phyloP scores from a whole-genome alignment of 2,113 vertebrate genomes.

The Peromyscus polionotus region DNA sequence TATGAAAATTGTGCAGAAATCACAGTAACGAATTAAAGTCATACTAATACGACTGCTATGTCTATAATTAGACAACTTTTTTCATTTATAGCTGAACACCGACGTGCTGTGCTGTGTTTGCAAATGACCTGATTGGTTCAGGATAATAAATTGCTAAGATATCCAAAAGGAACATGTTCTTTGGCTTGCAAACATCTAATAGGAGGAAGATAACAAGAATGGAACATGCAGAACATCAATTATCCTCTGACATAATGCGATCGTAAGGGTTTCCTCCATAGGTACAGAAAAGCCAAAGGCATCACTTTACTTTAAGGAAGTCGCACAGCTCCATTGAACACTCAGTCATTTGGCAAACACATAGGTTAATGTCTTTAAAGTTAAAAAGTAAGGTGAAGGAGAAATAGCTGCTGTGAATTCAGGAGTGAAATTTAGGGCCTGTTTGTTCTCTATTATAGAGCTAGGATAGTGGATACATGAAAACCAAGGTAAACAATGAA shows the following conservation, averaged over 20 bases:
- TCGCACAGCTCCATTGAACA: background rate
- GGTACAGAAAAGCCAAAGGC: background rate
- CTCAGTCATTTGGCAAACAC: constrained; percentile 44
- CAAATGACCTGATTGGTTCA: constrained; percentile 38
- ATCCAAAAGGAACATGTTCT: constrained; percentile 1
- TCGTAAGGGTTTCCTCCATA: constrained; percentile 13
- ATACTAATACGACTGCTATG: background rate
- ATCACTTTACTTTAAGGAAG: constrained; percentile 52
- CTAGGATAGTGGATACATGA: background rate
- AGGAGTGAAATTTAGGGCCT: constrained; percentile 7
- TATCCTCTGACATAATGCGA: background rate
- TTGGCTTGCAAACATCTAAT: constrained; percentile 2
- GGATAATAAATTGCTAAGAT: constrained; percentile 32
- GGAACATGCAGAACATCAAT: background rate
- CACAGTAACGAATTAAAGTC: background rate
- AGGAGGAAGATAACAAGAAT: background rate
- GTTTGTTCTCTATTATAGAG: background rate
- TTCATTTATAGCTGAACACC: constrained; percentile 19
- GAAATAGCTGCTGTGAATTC: background rate
- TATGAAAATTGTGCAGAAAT: background rate
- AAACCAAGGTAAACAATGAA: background rate
- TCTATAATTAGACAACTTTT: constrained; percentile 23
- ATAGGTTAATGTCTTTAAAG: constrained; percentile 21
- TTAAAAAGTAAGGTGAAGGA: background rate
- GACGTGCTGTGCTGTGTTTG: background rate